Evolutionary conservation across 1,140 invertebrate species (phyloP), one percentile per base, ranked within the genome.

Genomic region (Bombus turneri): DNA sequence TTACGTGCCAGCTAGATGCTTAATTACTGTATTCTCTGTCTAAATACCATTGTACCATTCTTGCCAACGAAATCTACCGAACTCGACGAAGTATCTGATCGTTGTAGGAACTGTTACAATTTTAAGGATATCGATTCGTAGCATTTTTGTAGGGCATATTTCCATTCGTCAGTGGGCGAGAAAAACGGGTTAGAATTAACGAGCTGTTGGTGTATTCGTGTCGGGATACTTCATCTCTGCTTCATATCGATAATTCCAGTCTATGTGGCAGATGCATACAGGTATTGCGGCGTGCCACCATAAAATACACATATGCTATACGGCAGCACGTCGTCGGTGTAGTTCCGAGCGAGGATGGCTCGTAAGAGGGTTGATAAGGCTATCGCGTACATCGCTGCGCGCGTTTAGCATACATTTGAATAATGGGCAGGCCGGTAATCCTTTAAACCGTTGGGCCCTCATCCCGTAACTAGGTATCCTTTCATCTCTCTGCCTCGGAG

Each of bases 341-440:
- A 77, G 86, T 59, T 64, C n/a, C 31, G 13, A 81, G 79, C 84
- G 69, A 75, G 83, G 81, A 87, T 69, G 76, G 83, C 88, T 88
- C 91, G 92, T 91, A 92, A 93, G 92, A 91, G 93, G 93, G 91
- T 90, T 94, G 94, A 94, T 95, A 95, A 95, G 93, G 94, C 94
- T 94, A 95, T 94, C 94, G 90, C 85, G 93, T 92, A 91, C 93
- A 95, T 93, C 89, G 87, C 89, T 93, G 92, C 91, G 88, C 92
- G 93, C 93, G 93, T 95, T 95, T 95, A 95, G 94, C 95, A 95
- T 95, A 95, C 92, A 95, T 95, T 95, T 95, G 94, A 95, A 95
- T 95, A 95, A 95, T 95, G 94, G 94, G 91, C 91, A 93, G 94
- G 92, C 92, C 90, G 93, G 93, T 95, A 95, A 95, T 95, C 94